Evolutionary conservation across 1,140 invertebrate genomes (phyloP).

Genomic region (Varroa destructor): DNA sequence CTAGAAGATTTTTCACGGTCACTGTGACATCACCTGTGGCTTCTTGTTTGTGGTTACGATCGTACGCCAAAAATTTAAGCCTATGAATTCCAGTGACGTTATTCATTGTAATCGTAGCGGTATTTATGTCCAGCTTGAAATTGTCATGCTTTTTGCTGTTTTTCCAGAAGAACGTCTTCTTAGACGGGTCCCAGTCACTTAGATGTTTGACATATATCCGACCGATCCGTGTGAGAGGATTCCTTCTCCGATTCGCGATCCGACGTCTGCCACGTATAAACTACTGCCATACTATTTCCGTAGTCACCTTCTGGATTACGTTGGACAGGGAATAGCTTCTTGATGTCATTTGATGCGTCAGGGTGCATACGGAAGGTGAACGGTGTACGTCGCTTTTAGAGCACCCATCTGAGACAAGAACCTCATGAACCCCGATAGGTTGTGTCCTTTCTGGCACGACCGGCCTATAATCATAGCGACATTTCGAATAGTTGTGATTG

Average conservation of each 20-base stretch:
- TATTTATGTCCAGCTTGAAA: conserved; percentile 73
- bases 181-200: conserved; percentile 91
- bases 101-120: conserved; percentile 86
- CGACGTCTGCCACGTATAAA: conserved; percentile 73
- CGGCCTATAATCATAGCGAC: conserved; percentile 62
- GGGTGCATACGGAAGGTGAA: conserved; percentile 82
- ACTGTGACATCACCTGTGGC: conserved; percentile 83
- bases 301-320: conserved; percentile 64
- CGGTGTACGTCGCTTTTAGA: conserved; percentile 83
- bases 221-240: conserved; percentile 80
- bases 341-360: conserved; percentile 76
- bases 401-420: conserved; percentile 77
- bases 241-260: conserved; percentile 88
- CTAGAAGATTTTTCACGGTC: conserved; percentile 77
- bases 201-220: conserved; percentile 87
- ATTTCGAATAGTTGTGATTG: conserved; percentile 56
- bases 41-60: conserved; percentile 80
- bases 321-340: conserved; percentile 80
- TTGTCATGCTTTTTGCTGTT: conserved; percentile 55
- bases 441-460: conserved; percentile 73
- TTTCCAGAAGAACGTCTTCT: conserved; percentile 92
- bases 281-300: conserved; percentile 85
- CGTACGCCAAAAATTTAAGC: conserved; percentile 79
- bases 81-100: conserved; percentile 69
- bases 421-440: conserved; percentile 72